These are phyloP conservation scores for Etheostoma cragini DNA, from an alignment of 2,113 vertebrate species.

Conservation along the genomic window DNA sequence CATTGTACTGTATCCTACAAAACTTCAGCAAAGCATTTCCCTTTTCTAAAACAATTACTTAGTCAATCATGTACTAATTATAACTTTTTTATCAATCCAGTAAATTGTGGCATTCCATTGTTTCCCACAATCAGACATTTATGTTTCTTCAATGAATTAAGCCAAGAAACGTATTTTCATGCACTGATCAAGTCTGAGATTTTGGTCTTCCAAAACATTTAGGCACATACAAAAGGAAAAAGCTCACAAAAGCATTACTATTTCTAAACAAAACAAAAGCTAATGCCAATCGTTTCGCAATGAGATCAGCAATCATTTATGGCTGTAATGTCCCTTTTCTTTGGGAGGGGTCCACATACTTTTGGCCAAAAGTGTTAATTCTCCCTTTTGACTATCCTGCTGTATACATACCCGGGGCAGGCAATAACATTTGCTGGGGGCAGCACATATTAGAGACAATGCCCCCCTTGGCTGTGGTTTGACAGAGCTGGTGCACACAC, in stretches of 20 bases:
- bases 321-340: neutral
- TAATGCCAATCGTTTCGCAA: neutral
- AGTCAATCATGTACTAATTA: neutral
- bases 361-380: neutral
- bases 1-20: too few relatives aligned
- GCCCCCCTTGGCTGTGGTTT: slow-evolving; percentile 53
- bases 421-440: slow-evolving; percentile 36
- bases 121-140: neutral
- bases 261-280: too few relatives aligned
- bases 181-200: too few relatives aligned
- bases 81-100: neutral
- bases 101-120: neutral
- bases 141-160: too few relatives aligned
- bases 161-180: too few relatives aligned
- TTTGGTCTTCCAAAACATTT: too few relatives aligned
- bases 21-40: too few relatives aligned
- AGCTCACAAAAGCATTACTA: too few relatives aligned
- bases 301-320: neutral
- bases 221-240: too few relatives aligned
- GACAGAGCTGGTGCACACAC: slow-evolving; percentile 16
- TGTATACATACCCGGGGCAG: slow-evolving; percentile 26
- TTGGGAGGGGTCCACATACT: neutral
- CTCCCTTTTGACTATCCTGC: slow-evolving; percentile 15
- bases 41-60: neutral
- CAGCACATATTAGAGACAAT: slow-evolving; percentile 36